Conservation (phyloP, 2,888 invertebrate species). For the Pachycephus smyrnensis region DNA sequence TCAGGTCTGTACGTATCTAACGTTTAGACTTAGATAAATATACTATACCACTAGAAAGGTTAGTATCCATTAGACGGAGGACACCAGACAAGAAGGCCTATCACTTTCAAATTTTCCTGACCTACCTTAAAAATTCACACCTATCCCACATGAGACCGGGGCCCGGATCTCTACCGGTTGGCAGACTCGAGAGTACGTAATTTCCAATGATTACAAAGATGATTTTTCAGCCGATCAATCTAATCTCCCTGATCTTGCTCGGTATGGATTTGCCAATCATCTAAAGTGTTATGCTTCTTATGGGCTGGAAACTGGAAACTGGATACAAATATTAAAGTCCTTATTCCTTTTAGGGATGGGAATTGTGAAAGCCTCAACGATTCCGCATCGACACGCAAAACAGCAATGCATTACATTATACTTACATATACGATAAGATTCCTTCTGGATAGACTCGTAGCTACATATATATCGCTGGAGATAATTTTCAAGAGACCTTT, state of each 20-base stretch:
- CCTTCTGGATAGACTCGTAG: neutral
- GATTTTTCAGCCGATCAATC: neutral
- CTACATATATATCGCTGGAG: no score
- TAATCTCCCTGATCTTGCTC: neutral
- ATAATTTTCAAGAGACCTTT: no score
- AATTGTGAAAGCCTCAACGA: neutral
- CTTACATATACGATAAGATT: neutral
- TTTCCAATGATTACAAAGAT: neutral
- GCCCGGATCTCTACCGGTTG: neutral
- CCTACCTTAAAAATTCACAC: conserved; percentile 29
- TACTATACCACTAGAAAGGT: conserved; percentile 14
- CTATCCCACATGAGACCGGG: neutral
- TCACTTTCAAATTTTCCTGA: conserved; percentile 36
- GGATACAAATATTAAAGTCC: neutral
- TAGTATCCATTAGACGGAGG: conserved; percentile 20
- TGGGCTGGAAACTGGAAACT: neutral
- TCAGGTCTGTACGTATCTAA: conserved; percentile 1
- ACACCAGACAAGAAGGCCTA: conserved; percentile 23
- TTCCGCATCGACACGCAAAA: neutral
- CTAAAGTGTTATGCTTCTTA: neutral
- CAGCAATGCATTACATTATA: neutral
- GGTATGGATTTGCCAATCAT: neutral
- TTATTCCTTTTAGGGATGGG: neutral
- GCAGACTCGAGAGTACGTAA: neutral
- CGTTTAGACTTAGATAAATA: neutral